phyloP scores from a whole-genome alignment of 2,113 vertebrate genomes.

The Crotophaga sulcirostris region DNA sequence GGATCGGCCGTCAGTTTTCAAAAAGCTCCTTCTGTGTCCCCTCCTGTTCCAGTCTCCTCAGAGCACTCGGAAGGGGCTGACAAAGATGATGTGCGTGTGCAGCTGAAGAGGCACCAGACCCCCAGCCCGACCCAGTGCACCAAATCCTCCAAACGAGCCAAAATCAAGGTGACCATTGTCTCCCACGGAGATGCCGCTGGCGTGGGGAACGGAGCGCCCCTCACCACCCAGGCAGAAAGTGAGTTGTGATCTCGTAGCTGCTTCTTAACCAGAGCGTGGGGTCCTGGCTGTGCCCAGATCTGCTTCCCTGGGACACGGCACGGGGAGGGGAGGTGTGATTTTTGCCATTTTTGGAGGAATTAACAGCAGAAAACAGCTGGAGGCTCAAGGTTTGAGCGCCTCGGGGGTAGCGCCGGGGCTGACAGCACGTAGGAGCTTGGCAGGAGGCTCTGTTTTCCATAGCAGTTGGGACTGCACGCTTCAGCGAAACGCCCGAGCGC shows the following conservation, averaged over 20 bases:
- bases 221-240: slow-evolving; percentile 83
- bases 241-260: slow-evolving; percentile 18
- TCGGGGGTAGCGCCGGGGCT: neutral
- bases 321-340: neutral
- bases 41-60: slow-evolving; percentile 86
- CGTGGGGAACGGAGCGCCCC: slow-evolving; percentile 56
- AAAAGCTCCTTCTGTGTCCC: slow-evolving; percentile 4
- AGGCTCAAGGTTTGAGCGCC: neutral
- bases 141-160: slow-evolving; percentile 91
- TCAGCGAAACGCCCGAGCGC: fast-evolving
- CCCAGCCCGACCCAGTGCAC: slow-evolving; percentile 82
- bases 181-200: slow-evolving; percentile 86
- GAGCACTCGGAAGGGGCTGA: slow-evolving; percentile 85
- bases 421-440: neutral
- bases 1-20: neutral
- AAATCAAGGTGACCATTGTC: slow-evolving; percentile 96
- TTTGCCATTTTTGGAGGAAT: neutral
- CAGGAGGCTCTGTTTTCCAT: neutral
- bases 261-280: neutral
- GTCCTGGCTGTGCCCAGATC: neutral
- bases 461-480: fast-evolving
- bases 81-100: slow-evolving; percentile 81
- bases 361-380: neutral
- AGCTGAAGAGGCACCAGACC: slow-evolving; percentile 87
- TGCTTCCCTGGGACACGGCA: neutral